Evolutionary conservation across 2,797 vertebrate genomes (phyloP).

Genomic region (Falco biarmicus): DNA sequence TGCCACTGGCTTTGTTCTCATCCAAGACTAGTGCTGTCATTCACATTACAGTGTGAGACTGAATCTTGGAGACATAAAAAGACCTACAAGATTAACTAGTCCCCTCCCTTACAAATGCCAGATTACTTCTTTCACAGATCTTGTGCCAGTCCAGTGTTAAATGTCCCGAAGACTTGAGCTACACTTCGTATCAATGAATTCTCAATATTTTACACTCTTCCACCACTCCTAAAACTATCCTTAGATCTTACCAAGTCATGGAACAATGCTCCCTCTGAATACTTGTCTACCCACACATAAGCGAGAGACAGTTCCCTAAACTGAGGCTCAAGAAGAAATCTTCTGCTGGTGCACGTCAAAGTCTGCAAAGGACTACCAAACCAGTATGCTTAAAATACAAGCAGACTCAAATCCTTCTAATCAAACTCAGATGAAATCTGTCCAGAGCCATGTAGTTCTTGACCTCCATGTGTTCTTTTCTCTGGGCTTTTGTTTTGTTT

Average conservation of each 20-base stretch:
- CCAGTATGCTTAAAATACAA: neutral
- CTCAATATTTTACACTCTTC: neutral
- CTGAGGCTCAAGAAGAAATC: neutral
- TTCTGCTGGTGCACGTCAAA: neutral
- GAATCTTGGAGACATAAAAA: neutral
- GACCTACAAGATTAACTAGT: neutral
- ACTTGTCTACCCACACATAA: neutral
- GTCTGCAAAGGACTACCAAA: neutral
- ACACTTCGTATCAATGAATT: neutral
- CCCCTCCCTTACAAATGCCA: neutral
- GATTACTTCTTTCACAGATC: neutral
- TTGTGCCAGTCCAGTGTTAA: neutral
- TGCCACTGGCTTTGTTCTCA: neutral
- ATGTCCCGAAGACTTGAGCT: neutral
- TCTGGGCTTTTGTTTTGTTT: neutral
- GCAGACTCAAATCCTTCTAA: neutral
- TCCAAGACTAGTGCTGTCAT: neutral
- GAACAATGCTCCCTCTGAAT: neutral
- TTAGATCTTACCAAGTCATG: neutral
- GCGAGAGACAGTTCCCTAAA: neutral
- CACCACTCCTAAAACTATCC: neutral
- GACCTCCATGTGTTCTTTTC: neutral
- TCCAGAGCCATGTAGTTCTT: neutral
- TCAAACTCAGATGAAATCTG: neutral
- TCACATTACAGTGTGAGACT: neutral